Conservation (phyloP, 2,888 invertebrate genomes). For the Nomada fabriciana region DNA sequence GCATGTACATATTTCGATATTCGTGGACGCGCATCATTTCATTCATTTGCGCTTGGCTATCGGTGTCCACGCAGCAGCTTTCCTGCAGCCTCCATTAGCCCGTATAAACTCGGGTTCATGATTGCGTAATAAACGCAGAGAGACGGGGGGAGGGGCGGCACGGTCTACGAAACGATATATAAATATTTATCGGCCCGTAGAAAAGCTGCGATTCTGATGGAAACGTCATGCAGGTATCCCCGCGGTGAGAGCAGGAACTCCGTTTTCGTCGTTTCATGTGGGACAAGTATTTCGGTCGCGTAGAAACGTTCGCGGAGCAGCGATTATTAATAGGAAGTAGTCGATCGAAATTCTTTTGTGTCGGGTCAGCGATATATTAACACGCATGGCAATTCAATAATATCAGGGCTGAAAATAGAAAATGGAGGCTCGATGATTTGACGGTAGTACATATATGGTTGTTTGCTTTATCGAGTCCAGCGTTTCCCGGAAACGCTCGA, state of each 20-base stretch:
- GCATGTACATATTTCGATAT: constrained; percentile 34
- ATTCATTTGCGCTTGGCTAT: constrained; percentile 40
- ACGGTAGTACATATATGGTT: neutral
- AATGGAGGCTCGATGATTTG: neutral
- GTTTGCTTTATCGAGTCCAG: neutral
- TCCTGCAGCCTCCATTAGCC: constrained; percentile 52
- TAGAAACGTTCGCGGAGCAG: neutral
- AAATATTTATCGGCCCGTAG: constrained; percentile 59
- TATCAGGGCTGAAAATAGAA: too few relatives aligned
- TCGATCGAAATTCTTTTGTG: neutral
- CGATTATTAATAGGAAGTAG: neutral
- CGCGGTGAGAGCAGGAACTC: neutral
- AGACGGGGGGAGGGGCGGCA: constrained; percentile 6
- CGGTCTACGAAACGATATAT: constrained; percentile 42
- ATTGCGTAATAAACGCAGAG: constrained; percentile 60
- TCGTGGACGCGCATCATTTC: constrained; percentile 52
- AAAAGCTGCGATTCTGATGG: constrained; percentile 19
- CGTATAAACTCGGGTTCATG: constrained; percentile 58
- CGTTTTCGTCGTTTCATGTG: too few relatives aligned
- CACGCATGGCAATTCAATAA: neutral
- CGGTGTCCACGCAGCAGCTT: constrained; percentile 32
- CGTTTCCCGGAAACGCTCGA: neutral
- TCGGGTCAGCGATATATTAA: neutral
- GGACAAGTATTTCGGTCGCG: neutral
- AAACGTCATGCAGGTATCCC: constrained; percentile 12